Evolutionary conservation across 2,797 vertebrate species (phyloP).

Genomic region (Sciurus vulgaris): DNA sequence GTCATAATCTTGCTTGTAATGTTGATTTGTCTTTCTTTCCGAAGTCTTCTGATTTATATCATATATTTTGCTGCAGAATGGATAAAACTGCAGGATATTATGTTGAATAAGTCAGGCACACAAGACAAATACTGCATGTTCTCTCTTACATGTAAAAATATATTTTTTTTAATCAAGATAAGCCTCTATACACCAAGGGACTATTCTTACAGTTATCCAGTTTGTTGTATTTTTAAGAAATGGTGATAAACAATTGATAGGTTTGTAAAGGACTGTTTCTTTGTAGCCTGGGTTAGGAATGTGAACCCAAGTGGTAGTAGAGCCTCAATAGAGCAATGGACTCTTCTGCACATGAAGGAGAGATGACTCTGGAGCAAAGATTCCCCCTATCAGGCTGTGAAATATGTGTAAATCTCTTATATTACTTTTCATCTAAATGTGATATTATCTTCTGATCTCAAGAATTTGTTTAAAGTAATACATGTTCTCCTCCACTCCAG

Average conservation of each 20-base stretch:
- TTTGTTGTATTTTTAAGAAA: slow-evolving; percentile 6
- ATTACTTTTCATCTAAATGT: neutral
- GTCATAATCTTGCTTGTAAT: neutral
- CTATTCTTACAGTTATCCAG: neutral
- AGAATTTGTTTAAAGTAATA: slow-evolving; percentile 25
- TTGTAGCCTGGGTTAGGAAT: neutral
- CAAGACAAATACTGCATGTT: neutral
- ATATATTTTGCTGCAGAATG: neutral
- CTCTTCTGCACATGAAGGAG: neutral
- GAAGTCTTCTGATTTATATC: too few relatives aligned
- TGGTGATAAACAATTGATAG: neutral
- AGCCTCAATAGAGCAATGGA: neutral
- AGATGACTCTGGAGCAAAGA: neutral
- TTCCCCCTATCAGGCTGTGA: neutral
- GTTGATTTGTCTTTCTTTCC: too few relatives aligned
- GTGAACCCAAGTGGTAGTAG: neutral
- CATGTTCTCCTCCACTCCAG: neutral
- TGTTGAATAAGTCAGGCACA: neutral
- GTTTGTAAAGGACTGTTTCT: slow-evolving; percentile 20
- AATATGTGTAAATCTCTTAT: neutral
- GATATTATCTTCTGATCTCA: neutral
- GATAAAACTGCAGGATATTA: neutral
- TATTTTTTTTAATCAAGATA: neutral
- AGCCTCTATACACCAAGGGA: neutral
- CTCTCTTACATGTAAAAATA: neutral